These are phyloP conservation scores for Genyomyrus donnyi DNA, from an alignment of 2,113 vertebrate genomes.

Conservation along the genomic window DNA sequence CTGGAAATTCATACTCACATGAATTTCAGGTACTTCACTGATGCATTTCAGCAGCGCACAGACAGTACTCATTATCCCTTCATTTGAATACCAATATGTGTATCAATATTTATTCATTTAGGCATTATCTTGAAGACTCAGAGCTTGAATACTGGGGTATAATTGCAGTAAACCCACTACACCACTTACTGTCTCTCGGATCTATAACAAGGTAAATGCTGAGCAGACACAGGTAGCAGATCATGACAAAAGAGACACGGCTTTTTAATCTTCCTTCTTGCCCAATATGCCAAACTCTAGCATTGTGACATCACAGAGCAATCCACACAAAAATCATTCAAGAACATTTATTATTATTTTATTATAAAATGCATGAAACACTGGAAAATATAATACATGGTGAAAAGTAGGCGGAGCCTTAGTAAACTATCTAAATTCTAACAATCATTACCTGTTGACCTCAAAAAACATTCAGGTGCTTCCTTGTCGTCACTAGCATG, in stretches of 20 bases:
- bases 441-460: not conserved
- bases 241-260: not conserved
- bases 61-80: not conserved
- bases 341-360: not conserved
- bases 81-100: not conserved
- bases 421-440: slow-evolving; percentile 17
- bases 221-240: not conserved
- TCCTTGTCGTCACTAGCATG: slow-evolving; percentile 1
- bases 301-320: not conserved
- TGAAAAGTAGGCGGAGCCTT: slow-evolving; percentile 18
- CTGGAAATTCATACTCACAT: not conserved
- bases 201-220: not conserved
- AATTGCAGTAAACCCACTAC: not conserved
- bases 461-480: not conserved
- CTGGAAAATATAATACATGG: slow-evolving; percentile 8
- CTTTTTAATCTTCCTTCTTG: not conserved
- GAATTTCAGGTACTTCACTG: not conserved
- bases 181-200: not conserved
- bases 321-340: not conserved
- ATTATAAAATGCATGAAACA: slow-evolving; percentile 22
- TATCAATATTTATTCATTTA: not conserved
- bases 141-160: not conserved
- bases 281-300: not conserved
- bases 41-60: not conserved
- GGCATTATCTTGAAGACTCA: not conserved